phyloP scores from a whole-genome alignment of 2,888 invertebrate species.

The Icerya purchasi region DNA sequence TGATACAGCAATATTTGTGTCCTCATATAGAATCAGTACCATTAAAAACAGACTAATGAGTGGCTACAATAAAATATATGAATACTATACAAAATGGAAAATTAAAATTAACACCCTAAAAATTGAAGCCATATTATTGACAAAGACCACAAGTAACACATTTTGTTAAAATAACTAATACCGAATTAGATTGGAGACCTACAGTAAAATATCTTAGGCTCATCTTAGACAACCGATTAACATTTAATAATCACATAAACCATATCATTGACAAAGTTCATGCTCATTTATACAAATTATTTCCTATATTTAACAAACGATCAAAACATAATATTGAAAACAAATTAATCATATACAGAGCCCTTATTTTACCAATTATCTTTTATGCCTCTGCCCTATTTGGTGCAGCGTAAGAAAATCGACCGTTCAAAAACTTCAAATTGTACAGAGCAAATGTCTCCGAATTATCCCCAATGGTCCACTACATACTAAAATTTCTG shows the following conservation, averaged over 20 bases:
- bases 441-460: too few relatives aligned
- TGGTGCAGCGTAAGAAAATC: too few relatives aligned
- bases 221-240: neutral
- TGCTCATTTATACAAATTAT: too few relatives aligned
- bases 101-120: neutral
- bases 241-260: neutral
- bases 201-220: neutral
- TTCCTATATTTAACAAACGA: too few relatives aligned
- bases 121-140: neutral
- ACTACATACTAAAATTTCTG: too few relatives aligned
- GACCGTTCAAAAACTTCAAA: too few relatives aligned
- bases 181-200: neutral
- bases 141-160: neutral
- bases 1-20: neutral
- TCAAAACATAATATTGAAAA: too few relatives aligned
- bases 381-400: too few relatives aligned
- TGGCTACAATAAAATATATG: neutral
- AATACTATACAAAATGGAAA: neutral
- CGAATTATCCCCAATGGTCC: too few relatives aligned
- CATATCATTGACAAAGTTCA: too few relatives aligned
- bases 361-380: too few relatives aligned
- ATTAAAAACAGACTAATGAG: neutral
- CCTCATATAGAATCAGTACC: neutral
- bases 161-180: neutral
- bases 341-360: too few relatives aligned